These are phyloP conservation scores for Cosmorhoe ocellata DNA, from an alignment of 2,888 invertebrate species.

Conservation along the genomic window DNA sequence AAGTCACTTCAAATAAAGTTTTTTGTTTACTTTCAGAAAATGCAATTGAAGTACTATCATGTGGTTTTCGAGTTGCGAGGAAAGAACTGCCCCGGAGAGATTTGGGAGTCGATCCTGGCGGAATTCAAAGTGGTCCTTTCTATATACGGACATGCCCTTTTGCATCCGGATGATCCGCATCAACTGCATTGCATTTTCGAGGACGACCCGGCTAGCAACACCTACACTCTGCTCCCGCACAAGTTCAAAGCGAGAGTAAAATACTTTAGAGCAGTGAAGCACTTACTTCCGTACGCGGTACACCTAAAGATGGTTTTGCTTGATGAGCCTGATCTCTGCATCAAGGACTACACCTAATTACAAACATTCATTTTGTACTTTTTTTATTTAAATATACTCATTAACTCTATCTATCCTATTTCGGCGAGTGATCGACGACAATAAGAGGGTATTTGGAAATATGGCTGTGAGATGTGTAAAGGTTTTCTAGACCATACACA, in stretches of 20 bases:
- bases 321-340: constrained; percentile 1
- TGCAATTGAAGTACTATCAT: constrained; percentile 10
- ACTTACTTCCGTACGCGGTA: not conserved
- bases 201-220: constrained; percentile 2
- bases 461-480: no score
- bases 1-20: no score
- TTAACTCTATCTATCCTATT: not conserved
- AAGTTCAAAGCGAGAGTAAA: not conserved
- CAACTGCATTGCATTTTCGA: constrained; percentile 14
- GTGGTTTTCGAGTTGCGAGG: constrained; percentile 2
- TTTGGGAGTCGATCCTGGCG: constrained; percentile 4
- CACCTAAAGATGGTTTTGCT: constrained; percentile 5
- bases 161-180: not conserved
- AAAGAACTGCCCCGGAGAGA: constrained; percentile 6
- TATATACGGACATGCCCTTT: constrained; percentile 4
- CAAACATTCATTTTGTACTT: not conserved
- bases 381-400: not conserved
- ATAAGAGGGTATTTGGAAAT: not conserved
- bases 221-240: not conserved
- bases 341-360: constrained; percentile 9
- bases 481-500: no score
- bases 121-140: constrained; percentile 1
- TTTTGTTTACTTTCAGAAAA: constrained; percentile 12
- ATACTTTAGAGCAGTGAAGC: not conserved
- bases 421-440: constrained; percentile 5